Evolutionary conservation across 35 echinoderm and acorn worm species (phyloP).

Genomic region (Apostichopus japonicus): DNA sequence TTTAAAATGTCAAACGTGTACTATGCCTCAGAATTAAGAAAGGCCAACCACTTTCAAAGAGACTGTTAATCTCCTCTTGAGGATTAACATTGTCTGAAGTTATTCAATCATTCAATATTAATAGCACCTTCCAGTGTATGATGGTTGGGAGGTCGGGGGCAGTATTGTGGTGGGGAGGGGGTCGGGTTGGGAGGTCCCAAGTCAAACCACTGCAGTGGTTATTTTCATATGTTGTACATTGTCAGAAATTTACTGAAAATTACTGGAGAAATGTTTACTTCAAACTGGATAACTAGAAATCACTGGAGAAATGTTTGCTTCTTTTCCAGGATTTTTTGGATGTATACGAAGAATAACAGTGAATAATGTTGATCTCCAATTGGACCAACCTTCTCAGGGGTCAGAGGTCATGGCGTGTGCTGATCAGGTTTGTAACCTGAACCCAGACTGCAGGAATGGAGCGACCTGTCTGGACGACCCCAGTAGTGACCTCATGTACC

Average conservation of each 20-base stretch:
- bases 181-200: background rate
- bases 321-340: conserved; percentile 69
- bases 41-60: too few species aligned
- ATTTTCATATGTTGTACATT: too few species aligned
- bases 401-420: conserved; percentile 64
- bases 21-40: too few species aligned
- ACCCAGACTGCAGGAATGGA: conserved; percentile 76
- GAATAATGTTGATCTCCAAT: conserved; percentile 19
- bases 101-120: too few species aligned
- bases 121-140: too few species aligned
- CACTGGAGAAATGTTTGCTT: too few species aligned
- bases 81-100: too few species aligned
- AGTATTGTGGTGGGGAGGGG: background rate
- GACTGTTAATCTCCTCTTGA: too few species aligned
- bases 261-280: too few species aligned
- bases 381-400: conserved; percentile 41
- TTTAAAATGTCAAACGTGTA: too few species aligned
- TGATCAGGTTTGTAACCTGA: conserved; percentile 71
- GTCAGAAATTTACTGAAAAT: background rate
- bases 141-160: background rate
- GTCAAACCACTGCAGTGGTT: too few species aligned
- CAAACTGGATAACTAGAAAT: too few species aligned
- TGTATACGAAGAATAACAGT: conserved; percentile 69
- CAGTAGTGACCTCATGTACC: conserved; percentile 46
- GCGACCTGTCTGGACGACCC: conserved; percentile 59